These are phyloP conservation scores for Ceryle rudis DNA, from an alignment of 2,797 vertebrate species.

Conservation along the genomic window DNA sequence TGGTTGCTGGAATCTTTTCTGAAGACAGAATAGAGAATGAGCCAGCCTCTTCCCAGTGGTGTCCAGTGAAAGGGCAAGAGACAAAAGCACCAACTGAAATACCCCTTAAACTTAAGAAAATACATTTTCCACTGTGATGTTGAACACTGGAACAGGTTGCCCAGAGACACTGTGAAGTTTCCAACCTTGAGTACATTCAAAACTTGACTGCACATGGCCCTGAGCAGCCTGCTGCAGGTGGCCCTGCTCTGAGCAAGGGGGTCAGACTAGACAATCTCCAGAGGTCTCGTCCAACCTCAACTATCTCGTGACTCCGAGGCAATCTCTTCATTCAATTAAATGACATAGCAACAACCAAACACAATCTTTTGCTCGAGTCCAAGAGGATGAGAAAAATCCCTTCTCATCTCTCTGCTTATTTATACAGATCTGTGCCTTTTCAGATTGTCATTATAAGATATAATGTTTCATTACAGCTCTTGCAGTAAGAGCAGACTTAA, in stretches of 20 bases:
- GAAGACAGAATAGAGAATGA: background rate
- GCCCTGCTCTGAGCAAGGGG: background rate
- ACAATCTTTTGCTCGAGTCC: background rate
- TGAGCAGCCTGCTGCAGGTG: background rate
- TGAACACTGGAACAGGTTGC: background rate
- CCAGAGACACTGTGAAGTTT: background rate
- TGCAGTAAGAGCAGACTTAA: background rate
- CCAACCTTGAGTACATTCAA: background rate
- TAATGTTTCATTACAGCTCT: background rate
- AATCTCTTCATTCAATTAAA: background rate
- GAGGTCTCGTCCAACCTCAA: background rate
- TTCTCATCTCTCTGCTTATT: background rate
- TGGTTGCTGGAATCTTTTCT: background rate
- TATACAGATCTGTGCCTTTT: background rate
- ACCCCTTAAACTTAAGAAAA: background rate
- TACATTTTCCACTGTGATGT: background rate
- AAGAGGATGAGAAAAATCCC: background rate
- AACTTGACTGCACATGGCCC: background rate
- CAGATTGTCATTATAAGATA: background rate
- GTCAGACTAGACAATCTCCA: background rate
- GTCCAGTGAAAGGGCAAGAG: background rate
- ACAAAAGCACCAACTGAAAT: background rate
- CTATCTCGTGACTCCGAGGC: background rate
- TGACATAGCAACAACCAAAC: background rate
- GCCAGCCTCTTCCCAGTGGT: background rate